Percentiles rank a stretch among this genome's conserved stretches.
phyloP scores from a whole-genome alignment of 2,888 invertebrate genomes.

The Pemphredon lugubris region DNA sequence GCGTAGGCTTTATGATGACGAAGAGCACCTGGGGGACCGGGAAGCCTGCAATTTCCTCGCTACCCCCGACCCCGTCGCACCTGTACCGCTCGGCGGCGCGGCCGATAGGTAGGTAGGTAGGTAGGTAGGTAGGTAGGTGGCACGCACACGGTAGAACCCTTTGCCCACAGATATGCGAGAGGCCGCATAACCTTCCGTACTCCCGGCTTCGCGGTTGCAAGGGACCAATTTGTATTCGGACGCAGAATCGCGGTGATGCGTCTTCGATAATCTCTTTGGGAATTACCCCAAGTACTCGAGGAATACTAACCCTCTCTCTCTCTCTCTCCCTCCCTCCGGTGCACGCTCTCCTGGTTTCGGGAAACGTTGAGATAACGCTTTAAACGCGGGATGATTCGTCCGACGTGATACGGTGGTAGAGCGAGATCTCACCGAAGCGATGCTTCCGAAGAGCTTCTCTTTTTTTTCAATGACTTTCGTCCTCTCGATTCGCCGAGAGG shows the following conservation, averaged over 20 bases:
- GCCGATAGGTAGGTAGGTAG: too few species aligned
- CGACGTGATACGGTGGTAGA: too few species aligned
- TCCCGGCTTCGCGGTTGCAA: slow-evolving; percentile 50
- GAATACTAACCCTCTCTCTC: background rate
- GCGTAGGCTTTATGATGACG: slow-evolving; percentile 81
- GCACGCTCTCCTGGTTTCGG: slow-evolving; percentile 2
- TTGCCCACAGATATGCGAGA: slow-evolving; percentile 1
- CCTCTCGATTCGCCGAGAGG: too few species aligned
- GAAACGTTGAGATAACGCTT: too few species aligned
- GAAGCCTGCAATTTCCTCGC: slow-evolving; percentile 78
- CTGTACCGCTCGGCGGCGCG: too few species aligned
- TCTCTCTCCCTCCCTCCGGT: background rate
- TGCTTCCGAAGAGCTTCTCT: too few species aligned
- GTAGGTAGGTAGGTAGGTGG: too few species aligned
- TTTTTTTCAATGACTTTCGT: background rate
- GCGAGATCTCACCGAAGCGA: too few species aligned
- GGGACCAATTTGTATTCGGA: slow-evolving; percentile 70
- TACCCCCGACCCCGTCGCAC: slow-evolving; percentile 70
- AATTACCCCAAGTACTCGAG: slow-evolving; percentile 51
- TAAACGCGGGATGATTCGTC: too few species aligned
- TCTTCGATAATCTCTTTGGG: slow-evolving; percentile 70
- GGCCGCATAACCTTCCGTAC: background rate
- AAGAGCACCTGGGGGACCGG: slow-evolving; percentile 80
- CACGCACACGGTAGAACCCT: slow-evolving; percentile 2
- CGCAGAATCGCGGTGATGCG: slow-evolving; percentile 66